Base-by-base conservation (phyloP, 1,140 invertebrate genomes). In the Drosophila repletoides region DNA sequence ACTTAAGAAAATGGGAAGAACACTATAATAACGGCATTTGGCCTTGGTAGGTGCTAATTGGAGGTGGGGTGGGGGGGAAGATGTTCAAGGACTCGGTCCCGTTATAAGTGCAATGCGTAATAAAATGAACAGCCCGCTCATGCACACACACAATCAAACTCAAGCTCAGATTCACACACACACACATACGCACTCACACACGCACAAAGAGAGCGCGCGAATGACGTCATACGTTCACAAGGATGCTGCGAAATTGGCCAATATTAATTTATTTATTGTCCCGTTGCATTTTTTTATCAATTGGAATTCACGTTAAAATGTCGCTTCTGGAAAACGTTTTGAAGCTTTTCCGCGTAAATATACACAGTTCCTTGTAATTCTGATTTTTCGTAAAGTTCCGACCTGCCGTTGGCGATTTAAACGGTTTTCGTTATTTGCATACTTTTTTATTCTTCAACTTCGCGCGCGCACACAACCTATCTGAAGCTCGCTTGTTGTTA, bases 21-120 rank as follows among this genome's bases (percentile, higher is more conserved):
- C 43, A 2, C 10, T 36, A 6, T 26, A 17, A 26, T 15, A 66
- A 49, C 38, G 7, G 24, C 36, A 19, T 12, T 31, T 51, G 53
- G 55, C 55, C 55, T 59, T 51, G 63, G 36, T 5, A 9, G 12
- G 2, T 17, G 7, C n/a, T 17, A 12, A n/a, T 12, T 9, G 14
- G 5, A 12, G 12, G 2, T 9, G 12, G n/a, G n/a, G 21, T 2
- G 12, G 14, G 12, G 29, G n/a, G 3, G 6, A 9, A 6, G 19
- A 24, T 21, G 31, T 21, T 64, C 60, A 64, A 56, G 61, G 53
- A 38, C 61, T 58, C 22, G 29, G 10, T 12, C 21, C 29, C 34
- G 53, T 53, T 58, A 48, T 53, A 65, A 65, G 61, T 65, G 61
- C 52, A 58, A 28, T 64, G 60, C 60, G 51, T 56, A 64, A 64